Conservation (phyloP, 1,140 invertebrate species). For the Heterodera carotae region DNA sequence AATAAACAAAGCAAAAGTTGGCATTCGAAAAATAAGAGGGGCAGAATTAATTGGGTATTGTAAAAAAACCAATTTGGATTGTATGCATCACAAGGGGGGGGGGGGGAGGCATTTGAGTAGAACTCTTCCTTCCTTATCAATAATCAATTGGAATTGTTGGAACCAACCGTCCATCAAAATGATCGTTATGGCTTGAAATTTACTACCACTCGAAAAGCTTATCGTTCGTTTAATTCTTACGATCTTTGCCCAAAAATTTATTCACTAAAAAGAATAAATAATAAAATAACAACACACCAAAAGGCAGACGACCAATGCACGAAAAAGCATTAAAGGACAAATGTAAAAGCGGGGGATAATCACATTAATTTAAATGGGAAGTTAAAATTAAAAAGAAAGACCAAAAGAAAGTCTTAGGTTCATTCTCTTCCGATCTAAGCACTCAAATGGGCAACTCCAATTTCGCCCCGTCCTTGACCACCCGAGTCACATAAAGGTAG, state of each 20-base stretch:
- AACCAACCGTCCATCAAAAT: too few relatives aligned
- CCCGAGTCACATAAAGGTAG: constrained; percentile 99
- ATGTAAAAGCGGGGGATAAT: background rate
- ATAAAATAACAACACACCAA: background rate
- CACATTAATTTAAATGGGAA: background rate
- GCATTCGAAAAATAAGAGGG: background rate
- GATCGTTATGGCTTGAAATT: too few relatives aligned
- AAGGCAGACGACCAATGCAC: background rate
- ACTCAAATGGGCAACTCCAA: constrained; percentile 54
- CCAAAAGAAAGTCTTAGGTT: background rate
- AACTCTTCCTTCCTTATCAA: too few relatives aligned
- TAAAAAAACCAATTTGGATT: too few relatives aligned
- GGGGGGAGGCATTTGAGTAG: too few relatives aligned
- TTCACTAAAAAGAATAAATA: constrained; percentile 5
- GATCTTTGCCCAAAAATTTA: background rate
- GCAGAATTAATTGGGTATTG: background rate
- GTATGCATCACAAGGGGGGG: too few relatives aligned
- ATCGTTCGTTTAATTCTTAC: too few relatives aligned
- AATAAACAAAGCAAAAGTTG: background rate
- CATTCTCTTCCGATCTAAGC: background rate
- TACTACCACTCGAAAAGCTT: too few relatives aligned
- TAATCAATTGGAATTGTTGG: background rate
- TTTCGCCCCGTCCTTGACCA: constrained; percentile 52
- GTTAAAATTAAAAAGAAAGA: background rate
- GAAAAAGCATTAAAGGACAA: background rate